Conservation (phyloP, 2,113 vertebrate species). For the Dicerorhinus sumatrensis region DNA sequence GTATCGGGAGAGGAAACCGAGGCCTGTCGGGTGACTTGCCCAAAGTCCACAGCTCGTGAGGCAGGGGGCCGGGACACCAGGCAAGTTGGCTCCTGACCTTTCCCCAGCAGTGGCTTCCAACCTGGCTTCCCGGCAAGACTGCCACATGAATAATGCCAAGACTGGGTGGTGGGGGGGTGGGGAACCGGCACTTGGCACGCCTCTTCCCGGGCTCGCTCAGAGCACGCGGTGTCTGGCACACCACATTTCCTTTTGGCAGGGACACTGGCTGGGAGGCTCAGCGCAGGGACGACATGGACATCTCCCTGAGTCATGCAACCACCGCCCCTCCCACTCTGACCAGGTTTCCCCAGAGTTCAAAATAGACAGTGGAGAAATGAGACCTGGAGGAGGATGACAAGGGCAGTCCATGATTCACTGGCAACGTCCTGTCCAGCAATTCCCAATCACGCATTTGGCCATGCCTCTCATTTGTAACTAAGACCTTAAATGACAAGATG, state of each 20-base stretch:
- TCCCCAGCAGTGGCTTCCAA: not conserved
- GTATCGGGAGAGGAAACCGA: not conserved
- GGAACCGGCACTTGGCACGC: not conserved
- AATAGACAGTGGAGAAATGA: not conserved
- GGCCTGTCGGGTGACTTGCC: not conserved
- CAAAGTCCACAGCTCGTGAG: not conserved
- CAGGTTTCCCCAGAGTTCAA: not conserved
- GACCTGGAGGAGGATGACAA: not conserved
- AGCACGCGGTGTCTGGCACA: not conserved
- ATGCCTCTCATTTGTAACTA: not conserved
- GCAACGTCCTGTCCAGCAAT: not conserved
- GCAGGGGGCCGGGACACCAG: no score
- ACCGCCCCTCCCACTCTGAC: not conserved
- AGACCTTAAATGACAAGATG: not conserved
- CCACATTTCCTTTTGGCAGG: not conserved
- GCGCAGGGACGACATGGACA: not conserved
- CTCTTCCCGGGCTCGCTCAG: not conserved
- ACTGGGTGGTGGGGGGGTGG: no score
- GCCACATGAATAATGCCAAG: accelerated
- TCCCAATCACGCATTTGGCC: not conserved
- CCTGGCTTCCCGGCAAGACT: not conserved
- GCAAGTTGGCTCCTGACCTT: not conserved
- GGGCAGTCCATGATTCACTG: not conserved
- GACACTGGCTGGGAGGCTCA: not conserved
- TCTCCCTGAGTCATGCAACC: not conserved